A percentile compares a stretch with the other conserved stretches of the same genome.
phyloP scores from a whole-genome alignment of 2,888 invertebrate species.

The Polylopha cassiicola region DNA sequence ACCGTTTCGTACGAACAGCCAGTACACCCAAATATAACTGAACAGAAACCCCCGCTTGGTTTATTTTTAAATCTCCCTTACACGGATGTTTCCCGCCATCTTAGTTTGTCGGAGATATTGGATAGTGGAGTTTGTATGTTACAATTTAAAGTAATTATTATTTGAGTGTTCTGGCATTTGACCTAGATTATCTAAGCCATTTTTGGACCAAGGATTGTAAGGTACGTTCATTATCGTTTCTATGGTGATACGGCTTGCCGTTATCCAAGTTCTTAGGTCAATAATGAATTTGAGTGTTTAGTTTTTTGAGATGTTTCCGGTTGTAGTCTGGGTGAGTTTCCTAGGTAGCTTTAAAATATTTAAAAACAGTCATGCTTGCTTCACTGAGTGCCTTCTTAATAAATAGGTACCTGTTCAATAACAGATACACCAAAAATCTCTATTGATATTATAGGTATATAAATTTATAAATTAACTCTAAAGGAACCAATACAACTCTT shows the following conservation, averaged over 20 bases:
- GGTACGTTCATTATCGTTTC: constrained; percentile 51
- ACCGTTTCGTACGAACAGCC: constrained; percentile 5
- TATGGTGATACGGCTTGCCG: constrained; percentile 50
- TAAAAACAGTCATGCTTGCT: background rate
- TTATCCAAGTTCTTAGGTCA: too few species aligned
- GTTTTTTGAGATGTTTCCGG: constrained; percentile 12
- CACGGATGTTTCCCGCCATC: constrained; percentile 56
- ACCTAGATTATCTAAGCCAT: constrained; percentile 54
- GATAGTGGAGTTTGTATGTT: constrained; percentile 36
- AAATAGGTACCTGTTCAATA: too few species aligned
- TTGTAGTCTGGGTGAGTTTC: constrained; percentile 11
- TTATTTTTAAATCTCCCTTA: constrained; percentile 60
- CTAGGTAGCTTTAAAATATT: background rate
- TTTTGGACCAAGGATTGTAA: constrained; percentile 52
- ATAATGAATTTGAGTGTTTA: constrained; percentile 30
- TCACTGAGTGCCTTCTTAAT: constrained; percentile 2
- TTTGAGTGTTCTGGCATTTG: constrained; percentile 38
- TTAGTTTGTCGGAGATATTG: constrained; percentile 46
- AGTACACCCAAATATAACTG: constrained; percentile 56
- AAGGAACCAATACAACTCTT: too few species aligned
- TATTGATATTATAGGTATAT: too few species aligned
- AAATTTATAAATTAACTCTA: too few species aligned
- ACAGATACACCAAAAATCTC: too few species aligned
- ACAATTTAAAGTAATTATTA: constrained; percentile 32
- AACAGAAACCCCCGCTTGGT: constrained; percentile 63